These are phyloP conservation scores for Amphipyra berbera DNA, from an alignment of 2,888 invertebrate genomes.

Conservation along the genomic window DNA sequence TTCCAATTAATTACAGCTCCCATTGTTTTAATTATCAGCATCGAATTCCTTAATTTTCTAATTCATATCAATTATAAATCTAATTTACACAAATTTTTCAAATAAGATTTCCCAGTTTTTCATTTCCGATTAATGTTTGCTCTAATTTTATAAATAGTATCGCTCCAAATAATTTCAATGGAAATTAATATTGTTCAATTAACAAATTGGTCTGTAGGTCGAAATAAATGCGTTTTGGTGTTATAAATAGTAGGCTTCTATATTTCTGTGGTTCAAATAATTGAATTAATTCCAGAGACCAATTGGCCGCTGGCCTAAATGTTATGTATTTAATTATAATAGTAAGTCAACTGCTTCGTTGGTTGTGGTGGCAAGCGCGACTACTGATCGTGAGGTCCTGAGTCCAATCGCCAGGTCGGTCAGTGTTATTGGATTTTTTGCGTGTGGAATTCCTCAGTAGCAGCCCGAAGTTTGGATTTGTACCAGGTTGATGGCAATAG, in stretches of 20 bases:
- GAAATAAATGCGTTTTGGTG: conserved; percentile 17
- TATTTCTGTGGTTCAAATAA: not conserved
- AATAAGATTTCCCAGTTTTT: conserved; percentile 29
- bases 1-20: conserved; percentile 40
- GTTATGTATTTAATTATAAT: not conserved
- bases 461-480: no score
- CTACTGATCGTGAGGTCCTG: no score
- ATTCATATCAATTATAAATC: conserved; percentile 44
- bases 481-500: no score
- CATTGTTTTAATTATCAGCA: conserved; percentile 32
- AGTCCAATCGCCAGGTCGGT: no score
- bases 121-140: conserved; percentile 30
- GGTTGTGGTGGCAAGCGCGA: no score
- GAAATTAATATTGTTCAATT: conserved; percentile 24
- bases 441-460: no score
- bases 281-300: not conserved
- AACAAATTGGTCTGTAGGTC: conserved; percentile 2
- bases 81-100: conserved; percentile 36
- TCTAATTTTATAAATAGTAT: conserved; percentile 31
- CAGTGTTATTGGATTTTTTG: no score
- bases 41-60: conserved; percentile 36
- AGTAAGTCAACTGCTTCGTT: no score
- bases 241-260: conserved; percentile 21
- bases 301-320: not conserved
- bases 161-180: conserved; percentile 16